phyloP scores from a whole-genome alignment of 1,140 invertebrate genomes.

The Drosophila sp. region DNA sequence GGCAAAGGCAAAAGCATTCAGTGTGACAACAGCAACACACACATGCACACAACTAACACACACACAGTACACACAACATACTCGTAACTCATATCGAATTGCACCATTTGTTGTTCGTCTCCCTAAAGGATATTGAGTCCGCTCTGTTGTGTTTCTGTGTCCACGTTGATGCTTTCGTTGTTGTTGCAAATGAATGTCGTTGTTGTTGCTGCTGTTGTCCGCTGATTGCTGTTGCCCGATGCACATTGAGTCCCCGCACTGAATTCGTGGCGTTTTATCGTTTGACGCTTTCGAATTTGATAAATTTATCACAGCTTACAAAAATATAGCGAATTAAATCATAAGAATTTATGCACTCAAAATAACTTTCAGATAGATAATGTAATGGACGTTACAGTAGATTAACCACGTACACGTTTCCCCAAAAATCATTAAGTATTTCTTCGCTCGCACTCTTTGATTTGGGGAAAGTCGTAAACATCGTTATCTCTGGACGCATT shows the following conservation, averaged over 20 bases:
- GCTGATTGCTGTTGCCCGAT: slow-evolving; percentile 55
- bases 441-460: slow-evolving; percentile 76
- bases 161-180: slow-evolving; percentile 2
- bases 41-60: slow-evolving; percentile 6
- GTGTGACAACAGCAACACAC: slow-evolving; percentile 8
- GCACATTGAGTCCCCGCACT: slow-evolving; percentile 31
- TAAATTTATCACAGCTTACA: slow-evolving; percentile 83
- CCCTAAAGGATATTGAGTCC: slow-evolving; percentile 65
- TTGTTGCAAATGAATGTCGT: slow-evolving; percentile 3
- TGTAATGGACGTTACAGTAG: slow-evolving; percentile 48
- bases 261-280: slow-evolving; percentile 51
- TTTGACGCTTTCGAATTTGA: slow-evolving; percentile 78
- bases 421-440: slow-evolving; percentile 57
- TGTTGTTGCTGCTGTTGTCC: slow-evolving; percentile 40
- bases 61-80: slow-evolving; percentile 42
- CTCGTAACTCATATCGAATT: slow-evolving; percentile 72
- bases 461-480: slow-evolving; percentile 38
- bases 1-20: slow-evolving; percentile 46
- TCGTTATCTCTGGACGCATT: slow-evolving; percentile 38
- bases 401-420: slow-evolving; percentile 58
- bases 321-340: slow-evolving; percentile 67
- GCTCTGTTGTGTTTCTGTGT: slow-evolving; percentile 29
- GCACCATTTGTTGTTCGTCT: slow-evolving; percentile 78
- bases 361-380: slow-evolving; percentile 47
- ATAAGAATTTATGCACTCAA: slow-evolving; percentile 67